These are phyloP conservation scores for Molanna angustata DNA, from an alignment of 2,888 invertebrate genomes.

Conservation along the genomic window DNA sequence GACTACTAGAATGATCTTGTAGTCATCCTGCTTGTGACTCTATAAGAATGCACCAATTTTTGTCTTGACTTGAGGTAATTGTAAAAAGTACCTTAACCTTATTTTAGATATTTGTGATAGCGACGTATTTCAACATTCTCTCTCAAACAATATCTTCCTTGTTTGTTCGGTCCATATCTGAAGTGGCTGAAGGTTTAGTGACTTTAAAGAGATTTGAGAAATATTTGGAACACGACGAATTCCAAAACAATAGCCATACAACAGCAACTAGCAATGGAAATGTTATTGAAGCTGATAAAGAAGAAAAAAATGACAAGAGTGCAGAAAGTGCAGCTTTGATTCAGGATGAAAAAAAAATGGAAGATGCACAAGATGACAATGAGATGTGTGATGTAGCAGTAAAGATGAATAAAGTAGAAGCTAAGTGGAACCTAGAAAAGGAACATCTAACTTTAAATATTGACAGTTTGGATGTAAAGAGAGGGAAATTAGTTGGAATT, in stretches of 20 bases:
- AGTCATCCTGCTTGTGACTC: no score
- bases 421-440: slow-evolving; percentile 55
- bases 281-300: not conserved
- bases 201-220: slow-evolving; percentile 46
- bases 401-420: slow-evolving; percentile 36
- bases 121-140: slow-evolving; percentile 46
- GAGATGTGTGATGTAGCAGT: slow-evolving; percentile 8
- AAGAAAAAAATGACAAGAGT: not conserved
- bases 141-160: slow-evolving; percentile 38
- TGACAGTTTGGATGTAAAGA: slow-evolving; percentile 52
- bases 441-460: slow-evolving; percentile 52
- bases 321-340: slow-evolving; percentile 19
- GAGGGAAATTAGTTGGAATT: slow-evolving; percentile 63
- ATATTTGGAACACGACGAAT: slow-evolving; percentile 40
- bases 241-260: not conserved
- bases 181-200: slow-evolving; percentile 56
- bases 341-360: slow-evolving; percentile 33
- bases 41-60: no score
- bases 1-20: no score
- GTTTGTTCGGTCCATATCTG: slow-evolving; percentile 52
- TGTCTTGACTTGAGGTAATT: no score
- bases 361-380: slow-evolving; percentile 34
- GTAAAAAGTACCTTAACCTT: no score
- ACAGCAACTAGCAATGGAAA: not conserved
- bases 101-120: slow-evolving; percentile 49